Evolutionary conservation across 1,140 invertebrate genomes (phyloP).

Genomic region (Leptonema lineaticorne): DNA sequence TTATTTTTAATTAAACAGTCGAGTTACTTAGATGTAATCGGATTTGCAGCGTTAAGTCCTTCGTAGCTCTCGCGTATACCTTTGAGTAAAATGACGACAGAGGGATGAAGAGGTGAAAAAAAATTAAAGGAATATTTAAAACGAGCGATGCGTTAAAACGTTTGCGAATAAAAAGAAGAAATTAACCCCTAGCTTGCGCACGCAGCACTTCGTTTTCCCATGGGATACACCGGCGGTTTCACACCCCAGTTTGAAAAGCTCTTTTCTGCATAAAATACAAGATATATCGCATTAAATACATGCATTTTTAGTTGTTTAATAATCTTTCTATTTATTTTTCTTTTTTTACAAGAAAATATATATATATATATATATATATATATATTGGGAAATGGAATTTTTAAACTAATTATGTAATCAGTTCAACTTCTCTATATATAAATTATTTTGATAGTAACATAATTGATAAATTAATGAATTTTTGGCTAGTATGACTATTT

Average conservation of each 20-base stretch:
- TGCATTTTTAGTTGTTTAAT: slow-evolving; percentile 10
- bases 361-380: too few species aligned
- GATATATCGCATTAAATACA: background rate
- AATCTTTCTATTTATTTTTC: slow-evolving; percentile 21
- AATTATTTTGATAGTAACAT: too few species aligned
- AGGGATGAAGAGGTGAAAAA: background rate
- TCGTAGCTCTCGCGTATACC: too few species aligned
- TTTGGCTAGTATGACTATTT: too few species aligned
- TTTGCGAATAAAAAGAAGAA: background rate
- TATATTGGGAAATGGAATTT: too few species aligned
- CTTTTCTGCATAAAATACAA: slow-evolving; percentile 6
- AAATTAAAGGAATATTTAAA: background rate
- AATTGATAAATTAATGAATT: too few species aligned
- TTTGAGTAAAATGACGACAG: background rate
- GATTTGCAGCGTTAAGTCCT: too few species aligned
- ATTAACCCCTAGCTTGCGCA: background rate
- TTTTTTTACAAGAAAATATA: too few species aligned
- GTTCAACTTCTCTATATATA: too few species aligned
- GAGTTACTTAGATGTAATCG: background rate
- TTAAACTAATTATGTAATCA: too few species aligned
- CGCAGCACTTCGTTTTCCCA: background rate
- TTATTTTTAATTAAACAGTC: too few species aligned
- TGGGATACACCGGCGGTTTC: background rate
- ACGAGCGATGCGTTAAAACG: background rate
- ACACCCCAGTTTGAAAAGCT: background rate